These are phyloP conservation scores for Adrianichthys oophorus DNA, from an alignment of 2,797 vertebrate species.

Conservation along the genomic window DNA sequence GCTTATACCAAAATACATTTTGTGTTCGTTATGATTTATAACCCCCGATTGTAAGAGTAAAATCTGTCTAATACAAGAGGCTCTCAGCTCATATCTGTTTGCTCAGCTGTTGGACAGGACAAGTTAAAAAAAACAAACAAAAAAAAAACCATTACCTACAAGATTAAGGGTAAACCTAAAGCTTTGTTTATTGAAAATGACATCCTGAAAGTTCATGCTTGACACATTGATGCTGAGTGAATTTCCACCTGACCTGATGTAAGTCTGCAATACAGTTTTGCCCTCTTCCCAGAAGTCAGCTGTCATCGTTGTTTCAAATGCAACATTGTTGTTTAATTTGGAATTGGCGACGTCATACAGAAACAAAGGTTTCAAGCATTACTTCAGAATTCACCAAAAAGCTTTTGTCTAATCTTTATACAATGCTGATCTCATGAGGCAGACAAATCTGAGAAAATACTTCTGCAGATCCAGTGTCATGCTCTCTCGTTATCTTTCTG, in stretches of 20 bases:
- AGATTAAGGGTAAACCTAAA: neutral
- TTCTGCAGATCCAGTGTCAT: neutral
- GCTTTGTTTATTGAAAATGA: conserved; percentile 2
- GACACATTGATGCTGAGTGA: conserved; percentile 3
- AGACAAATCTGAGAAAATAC: conserved; percentile 32
- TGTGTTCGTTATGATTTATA: no score
- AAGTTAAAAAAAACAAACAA: no score
- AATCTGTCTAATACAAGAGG: no score
- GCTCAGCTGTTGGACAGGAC: no score
- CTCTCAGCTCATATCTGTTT: no score
- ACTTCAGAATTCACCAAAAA: neutral
- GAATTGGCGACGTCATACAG: conserved; percentile 10
- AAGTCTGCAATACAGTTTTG: conserved; percentile 1
- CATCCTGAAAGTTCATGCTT: neutral
- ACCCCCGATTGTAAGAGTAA: no score
- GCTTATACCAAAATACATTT: no score
- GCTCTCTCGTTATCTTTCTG: conserved; percentile 15
- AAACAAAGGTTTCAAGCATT: conserved; percentile 11
- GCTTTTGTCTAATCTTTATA: conserved; percentile 14
- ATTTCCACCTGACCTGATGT: conserved; percentile 11
- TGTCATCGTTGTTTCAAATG: conserved; percentile 1
- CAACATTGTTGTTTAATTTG: conserved; percentile 9
- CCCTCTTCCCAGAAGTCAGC: conserved; percentile 7
- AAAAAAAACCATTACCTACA: neutral
- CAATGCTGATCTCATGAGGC: conserved; percentile 7